A percentile compares a stretch with the other conserved stretches of the same genome.
phyloP scores from a whole-genome alignment of 2,113 vertebrate genomes.

The Mormyrus lacerda region DNA sequence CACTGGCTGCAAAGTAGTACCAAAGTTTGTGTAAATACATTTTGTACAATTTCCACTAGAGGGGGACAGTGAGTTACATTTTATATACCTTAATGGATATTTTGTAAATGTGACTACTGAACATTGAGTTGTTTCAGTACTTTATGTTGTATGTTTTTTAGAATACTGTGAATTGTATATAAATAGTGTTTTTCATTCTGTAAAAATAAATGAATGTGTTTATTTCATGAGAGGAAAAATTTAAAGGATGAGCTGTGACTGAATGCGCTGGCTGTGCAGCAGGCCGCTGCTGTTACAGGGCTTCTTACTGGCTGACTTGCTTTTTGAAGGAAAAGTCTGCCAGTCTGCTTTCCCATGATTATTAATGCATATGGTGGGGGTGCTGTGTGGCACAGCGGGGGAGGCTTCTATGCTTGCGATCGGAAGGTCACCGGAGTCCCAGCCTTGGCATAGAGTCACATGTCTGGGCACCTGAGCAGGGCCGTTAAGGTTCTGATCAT shows the following conservation, averaged over 20 bases:
- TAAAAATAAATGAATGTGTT: background rate
- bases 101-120: background rate
- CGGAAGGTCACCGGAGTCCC: background rate
- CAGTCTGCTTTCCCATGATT: background rate
- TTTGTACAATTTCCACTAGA: constrained; percentile 1
- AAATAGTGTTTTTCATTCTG: background rate
- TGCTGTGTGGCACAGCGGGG: background rate
- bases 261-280: too few relatives aligned
- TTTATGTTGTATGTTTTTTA: background rate
- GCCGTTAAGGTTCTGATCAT: background rate
- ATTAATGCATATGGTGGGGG: background rate
- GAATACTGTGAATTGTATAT: constrained; percentile 12
- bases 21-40: background rate
- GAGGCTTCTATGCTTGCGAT: background rate
- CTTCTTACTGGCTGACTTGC: background rate
- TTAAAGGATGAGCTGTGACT: background rate
- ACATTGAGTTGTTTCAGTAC: background rate
- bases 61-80: background rate
- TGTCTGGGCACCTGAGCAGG: background rate
- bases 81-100: background rate
- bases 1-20: background rate
- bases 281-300: background rate
- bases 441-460: too few relatives aligned
- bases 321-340: background rate
- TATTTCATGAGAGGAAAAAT: background rate